Evolutionary conservation across 2,888 invertebrate genomes (phyloP).

Genomic region (Acrobasis repandana): DNA sequence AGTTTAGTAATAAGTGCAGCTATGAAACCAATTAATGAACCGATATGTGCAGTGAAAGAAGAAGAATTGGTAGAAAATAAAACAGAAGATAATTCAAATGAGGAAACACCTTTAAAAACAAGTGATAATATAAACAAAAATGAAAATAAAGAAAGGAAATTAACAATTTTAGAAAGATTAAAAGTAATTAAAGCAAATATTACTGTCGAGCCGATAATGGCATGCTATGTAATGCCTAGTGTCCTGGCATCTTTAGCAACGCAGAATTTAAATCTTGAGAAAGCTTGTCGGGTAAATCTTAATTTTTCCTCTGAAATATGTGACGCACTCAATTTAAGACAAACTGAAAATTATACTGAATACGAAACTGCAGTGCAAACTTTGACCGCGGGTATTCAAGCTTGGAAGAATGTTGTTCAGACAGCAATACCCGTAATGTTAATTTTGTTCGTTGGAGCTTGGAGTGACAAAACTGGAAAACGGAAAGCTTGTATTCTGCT

Average conservation of each 20-base stretch:
- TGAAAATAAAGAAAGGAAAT: slow-evolving; percentile 42
- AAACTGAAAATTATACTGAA: slow-evolving; percentile 84
- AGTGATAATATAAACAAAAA: slow-evolving; percentile 31
- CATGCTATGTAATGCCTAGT: slow-evolving; percentile 86
- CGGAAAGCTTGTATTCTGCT: slow-evolving; percentile 91
- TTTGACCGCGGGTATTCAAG: slow-evolving; percentile 88
- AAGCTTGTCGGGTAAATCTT: slow-evolving; percentile 92
- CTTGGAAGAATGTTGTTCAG: slow-evolving; percentile 93
- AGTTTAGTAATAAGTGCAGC: neutral
- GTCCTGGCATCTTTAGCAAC: slow-evolving; percentile 88
- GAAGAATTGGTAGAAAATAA: slow-evolving; percentile 38
- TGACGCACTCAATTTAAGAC: slow-evolving; percentile 87
- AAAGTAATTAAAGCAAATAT: slow-evolving; percentile 77
- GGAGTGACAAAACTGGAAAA: slow-evolving; percentile 87
- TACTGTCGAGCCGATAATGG: slow-evolving; percentile 89
- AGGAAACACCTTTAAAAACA: slow-evolving; percentile 48
- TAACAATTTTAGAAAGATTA: slow-evolving; percentile 55
- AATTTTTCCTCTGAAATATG: slow-evolving; percentile 87
- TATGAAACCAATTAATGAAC: slow-evolving; percentile 28
- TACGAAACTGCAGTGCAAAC: slow-evolving; percentile 86
- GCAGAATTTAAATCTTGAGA: slow-evolving; percentile 87
- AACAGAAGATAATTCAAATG: slow-evolving; percentile 40
- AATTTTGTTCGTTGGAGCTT: slow-evolving; percentile 92
- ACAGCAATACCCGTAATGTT: slow-evolving; percentile 91
- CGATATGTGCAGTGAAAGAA: slow-evolving; percentile 35